Conservation (phyloP, 2,797 vertebrate genomes). For the Stomatorhinus walkeri region DNA sequence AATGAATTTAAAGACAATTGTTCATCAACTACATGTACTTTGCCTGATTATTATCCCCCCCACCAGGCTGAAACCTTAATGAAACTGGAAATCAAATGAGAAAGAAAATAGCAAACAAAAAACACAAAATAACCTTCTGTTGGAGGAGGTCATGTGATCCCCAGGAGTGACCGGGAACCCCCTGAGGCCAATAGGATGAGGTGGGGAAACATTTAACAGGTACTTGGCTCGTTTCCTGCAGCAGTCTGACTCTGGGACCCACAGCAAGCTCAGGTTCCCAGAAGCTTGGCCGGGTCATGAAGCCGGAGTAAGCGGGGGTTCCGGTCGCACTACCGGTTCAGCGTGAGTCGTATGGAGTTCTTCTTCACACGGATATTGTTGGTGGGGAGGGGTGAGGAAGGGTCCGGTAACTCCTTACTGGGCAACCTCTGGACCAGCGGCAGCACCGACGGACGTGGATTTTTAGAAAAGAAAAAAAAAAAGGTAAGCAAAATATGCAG, state of each 20-base stretch:
- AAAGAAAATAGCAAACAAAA: neutral
- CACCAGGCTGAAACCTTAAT: constrained; percentile 36
- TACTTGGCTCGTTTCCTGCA: neutral
- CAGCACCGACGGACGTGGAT: neutral
- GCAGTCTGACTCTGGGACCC: constrained; percentile 22
- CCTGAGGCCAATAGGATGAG: neutral
- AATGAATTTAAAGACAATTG: constrained; percentile 59
- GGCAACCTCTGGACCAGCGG: constrained; percentile 70
- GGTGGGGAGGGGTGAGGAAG: constrained; percentile 85
- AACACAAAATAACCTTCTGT: neutral
- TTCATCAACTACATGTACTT: constrained; percentile 51
- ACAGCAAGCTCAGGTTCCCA: neutral
- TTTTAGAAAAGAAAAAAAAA: neutral
- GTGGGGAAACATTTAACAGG: neutral
- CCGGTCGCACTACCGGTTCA: constrained; percentile 69
- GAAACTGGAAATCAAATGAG: constrained; percentile 39
- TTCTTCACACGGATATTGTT: constrained; percentile 86
- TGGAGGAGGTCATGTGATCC: neutral
- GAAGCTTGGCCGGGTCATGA: neutral
- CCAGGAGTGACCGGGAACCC: neutral
- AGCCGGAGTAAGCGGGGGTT: constrained; percentile 6
- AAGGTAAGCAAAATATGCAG: neutral
- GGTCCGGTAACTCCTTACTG: constrained; percentile 93
- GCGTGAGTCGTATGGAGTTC: constrained; percentile 93
- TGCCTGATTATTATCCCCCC: constrained; percentile 51